A percentile compares a stretch with the other conserved stretches of the same genome.
Evolutionary conservation across 2,888 invertebrate genomes (phyloP).

Genomic region (Cylindroiulus punctatus): DNA sequence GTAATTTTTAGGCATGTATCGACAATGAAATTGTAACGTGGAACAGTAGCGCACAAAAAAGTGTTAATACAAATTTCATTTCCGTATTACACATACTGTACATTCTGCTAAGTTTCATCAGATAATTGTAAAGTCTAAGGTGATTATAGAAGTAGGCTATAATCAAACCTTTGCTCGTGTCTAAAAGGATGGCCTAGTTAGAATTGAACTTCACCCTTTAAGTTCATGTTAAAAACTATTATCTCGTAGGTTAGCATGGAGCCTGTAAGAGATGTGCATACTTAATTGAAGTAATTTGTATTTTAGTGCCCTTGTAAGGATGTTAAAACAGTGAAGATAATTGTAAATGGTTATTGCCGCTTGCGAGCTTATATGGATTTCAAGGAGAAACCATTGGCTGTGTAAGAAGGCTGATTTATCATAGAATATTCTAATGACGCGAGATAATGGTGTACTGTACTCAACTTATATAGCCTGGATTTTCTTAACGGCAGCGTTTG

Average conservation of each 20-base stretch:
- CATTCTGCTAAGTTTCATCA: too few relatives aligned
- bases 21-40: too few relatives aligned
- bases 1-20: too few relatives aligned
- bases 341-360: conserved; percentile 36
- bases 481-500: conserved; percentile 21
- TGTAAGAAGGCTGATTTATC: conserved; percentile 18
- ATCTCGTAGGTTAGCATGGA: not conserved
- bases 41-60: too few relatives aligned
- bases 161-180: not conserved
- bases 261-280: not conserved
- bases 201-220: not conserved
- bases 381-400: conserved; percentile 13
- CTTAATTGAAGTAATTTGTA: conserved; percentile 45
- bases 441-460: conserved; percentile 43
- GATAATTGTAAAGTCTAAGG: not conserved
- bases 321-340: conserved; percentile 45
- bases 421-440: conserved; percentile 43
- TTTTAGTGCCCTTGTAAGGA: conserved; percentile 37
- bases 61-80: too few relatives aligned
- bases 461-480: conserved; percentile 21
- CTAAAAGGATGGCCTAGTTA: not conserved
- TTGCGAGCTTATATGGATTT: conserved; percentile 13
- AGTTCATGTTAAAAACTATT: conserved; percentile 31
- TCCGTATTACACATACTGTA: too few relatives aligned
- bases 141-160: not conserved